Evolutionary conservation across 92 coral and sea anemone genomes (phyloP).

Genomic region (Micromussa lordhowensis): DNA sequence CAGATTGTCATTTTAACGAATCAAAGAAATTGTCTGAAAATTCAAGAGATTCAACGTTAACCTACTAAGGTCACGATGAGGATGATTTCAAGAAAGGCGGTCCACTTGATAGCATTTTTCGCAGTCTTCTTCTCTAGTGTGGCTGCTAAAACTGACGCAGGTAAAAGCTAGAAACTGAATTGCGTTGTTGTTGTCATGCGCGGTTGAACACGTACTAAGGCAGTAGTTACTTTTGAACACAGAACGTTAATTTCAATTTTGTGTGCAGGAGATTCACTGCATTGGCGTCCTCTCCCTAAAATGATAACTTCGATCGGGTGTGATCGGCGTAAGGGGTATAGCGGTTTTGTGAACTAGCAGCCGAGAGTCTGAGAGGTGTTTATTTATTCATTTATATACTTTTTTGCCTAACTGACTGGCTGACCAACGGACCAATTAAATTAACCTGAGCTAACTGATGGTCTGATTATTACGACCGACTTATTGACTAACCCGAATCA

Average conservation of each 20-base stretch:
- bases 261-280: not conserved
- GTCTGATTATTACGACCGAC: not conserved
- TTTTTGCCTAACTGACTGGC: not conserved
- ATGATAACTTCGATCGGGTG: not conserved
- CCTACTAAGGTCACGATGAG: not conserved
- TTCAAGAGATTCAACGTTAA: not conserved
- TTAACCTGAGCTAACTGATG: not conserved
- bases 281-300: not conserved
- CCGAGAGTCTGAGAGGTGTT: not conserved
- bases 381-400: not conserved
- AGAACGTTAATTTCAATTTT: not conserved
- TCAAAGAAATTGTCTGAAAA: not conserved
- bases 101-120: not conserved
- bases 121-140: not conserved
- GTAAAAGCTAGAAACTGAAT: not conserved
- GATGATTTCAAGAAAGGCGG: not conserved
- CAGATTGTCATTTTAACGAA: not conserved
- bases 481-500: too few relatives aligned
- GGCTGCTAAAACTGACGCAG: not conserved
- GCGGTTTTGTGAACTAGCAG: too few relatives aligned
- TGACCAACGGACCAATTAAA: not conserved
- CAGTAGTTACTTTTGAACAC: not conserved
- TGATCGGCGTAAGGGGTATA: too few relatives aligned
- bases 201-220: not conserved
- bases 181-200: not conserved